Base-by-base conservation (phyloP, 2,888 invertebrate genomes). In the Uropetala carovei region DNA sequence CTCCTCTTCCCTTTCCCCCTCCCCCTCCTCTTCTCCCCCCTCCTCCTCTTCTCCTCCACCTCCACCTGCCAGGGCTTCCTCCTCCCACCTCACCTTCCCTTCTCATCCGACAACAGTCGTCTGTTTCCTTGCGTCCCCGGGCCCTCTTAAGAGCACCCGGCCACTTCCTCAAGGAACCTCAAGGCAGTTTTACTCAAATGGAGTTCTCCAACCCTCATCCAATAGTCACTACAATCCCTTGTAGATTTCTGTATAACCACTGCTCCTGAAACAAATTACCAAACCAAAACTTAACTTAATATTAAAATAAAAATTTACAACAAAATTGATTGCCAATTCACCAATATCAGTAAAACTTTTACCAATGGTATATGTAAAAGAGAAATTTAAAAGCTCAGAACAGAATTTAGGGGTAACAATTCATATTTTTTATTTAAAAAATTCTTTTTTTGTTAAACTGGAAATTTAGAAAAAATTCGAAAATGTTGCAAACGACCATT, bases 11-110 rank as follows among this genome's bases (percentile, higher is more conserved):
- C 60, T 4, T n/a, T 68, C 92, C 83, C n/a, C 82, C 92, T 81
- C 92, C 81, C n/a, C 92, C 81, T 30, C 82, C 92, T 81, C 92
- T 81, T 92, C 92, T 81, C 92, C 92, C 82, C 92, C 92, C 81
- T 89, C 89, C 89, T 89, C 89, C 89, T 89, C 89, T 43, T 18
- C 89, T 30, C 89, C 89, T 89, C 89, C 92, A 81, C 81, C 92
- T 81, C 82, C 92, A 81, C 83, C 92, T 92, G 81, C 92, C 83
- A 81, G 81, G 81, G 83, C 92, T 92, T 92, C 92, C 92, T 82
- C 82, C 92, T 82, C 81, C 92, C 92, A 82, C 92, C 82, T 56
- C 92, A 82, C 82, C 92, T 43, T 58, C 82, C 75, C 83, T 83
- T 92, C 92, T 83, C 82, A 81, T 82, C 81, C 83, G 92, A 92